Evolutionary conservation across 2,888 invertebrate species (phyloP).

Genomic region (Gonocerus acuteangulatus): DNA sequence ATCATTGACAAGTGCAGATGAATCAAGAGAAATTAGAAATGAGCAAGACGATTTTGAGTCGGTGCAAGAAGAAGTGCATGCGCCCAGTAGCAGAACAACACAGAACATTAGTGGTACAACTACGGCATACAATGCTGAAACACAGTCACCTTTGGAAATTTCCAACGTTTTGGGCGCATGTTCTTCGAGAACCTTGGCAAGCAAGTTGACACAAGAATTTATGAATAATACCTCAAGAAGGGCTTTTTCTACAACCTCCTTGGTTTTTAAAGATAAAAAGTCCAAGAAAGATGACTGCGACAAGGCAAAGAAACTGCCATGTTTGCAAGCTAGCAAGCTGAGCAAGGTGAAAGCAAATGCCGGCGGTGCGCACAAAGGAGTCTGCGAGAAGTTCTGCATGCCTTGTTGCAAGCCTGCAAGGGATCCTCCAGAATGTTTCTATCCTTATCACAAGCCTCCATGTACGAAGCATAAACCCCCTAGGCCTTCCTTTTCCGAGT

Average conservation of each 20-base stretch:
- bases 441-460: slow-evolving; percentile 24
- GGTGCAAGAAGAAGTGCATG: no score
- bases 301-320: slow-evolving; percentile 11
- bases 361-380: not conserved
- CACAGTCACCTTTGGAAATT: no score
- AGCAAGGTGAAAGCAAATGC: not conserved
- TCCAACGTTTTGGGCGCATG: no score
- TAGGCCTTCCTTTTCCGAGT: slow-evolving; percentile 31
- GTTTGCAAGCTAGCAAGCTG: slow-evolving; percentile 6
- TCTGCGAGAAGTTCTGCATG: slow-evolving; percentile 31
- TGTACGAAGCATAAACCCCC: slow-evolving; percentile 28
- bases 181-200: no score
- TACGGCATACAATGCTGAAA: no score
- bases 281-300: slow-evolving; percentile 4
- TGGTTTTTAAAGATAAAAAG: not conserved
- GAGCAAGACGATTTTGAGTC: no score
- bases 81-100: no score
- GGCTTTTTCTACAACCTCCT: not conserved
- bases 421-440: slow-evolving; percentile 32
- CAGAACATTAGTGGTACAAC: no score
- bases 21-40: no score
- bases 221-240: not conserved
- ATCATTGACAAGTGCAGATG: no score
- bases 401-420: slow-evolving; percentile 32
- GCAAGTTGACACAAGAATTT: no score